Percentiles rank a stretch among this genome's conserved stretches.
phyloP scores from a whole-genome alignment of 2,113 vertebrate species.

The Cryptomyrus ogoouensis region DNA sequence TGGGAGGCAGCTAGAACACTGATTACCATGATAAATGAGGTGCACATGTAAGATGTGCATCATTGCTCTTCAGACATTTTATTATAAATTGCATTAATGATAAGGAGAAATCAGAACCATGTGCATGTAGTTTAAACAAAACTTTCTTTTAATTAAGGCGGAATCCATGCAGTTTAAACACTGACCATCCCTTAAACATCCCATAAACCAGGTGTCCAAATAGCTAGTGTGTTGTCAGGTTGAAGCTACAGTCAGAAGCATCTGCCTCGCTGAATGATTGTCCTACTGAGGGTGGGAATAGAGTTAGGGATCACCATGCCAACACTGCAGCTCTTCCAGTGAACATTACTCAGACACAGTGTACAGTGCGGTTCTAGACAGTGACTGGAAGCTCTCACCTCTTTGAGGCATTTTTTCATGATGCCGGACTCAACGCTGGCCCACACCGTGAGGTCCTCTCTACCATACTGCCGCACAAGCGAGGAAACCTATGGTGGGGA shows the following conservation, averaged over 20 bases:
- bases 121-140: neutral
- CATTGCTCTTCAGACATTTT: neutral
- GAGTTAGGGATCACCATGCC: neutral
- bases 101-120: neutral
- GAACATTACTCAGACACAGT: slow-evolving; percentile 12
- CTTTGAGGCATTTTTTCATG: slow-evolving; percentile 63
- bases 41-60: neutral
- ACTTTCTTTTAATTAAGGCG: neutral
- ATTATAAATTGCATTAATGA: neutral
- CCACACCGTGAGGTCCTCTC: slow-evolving; percentile 74
- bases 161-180: neutral
- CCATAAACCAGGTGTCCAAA: neutral
- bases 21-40: neutral
- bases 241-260: neutral
- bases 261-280: neutral
- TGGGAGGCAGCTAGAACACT: neutral
- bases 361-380: neutral
- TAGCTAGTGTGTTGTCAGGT: neutral
- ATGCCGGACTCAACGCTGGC: slow-evolving; percentile 50
- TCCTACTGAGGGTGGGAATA: neutral
- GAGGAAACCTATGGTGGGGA: slow-evolving; percentile 56
- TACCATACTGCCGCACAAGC: slow-evolving; percentile 59
- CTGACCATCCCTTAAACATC: neutral
- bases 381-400: slow-evolving; percentile 41
- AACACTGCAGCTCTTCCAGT: neutral